phyloP scores from a whole-genome alignment of 2,888 invertebrate species.

The Elegia similella region DNA sequence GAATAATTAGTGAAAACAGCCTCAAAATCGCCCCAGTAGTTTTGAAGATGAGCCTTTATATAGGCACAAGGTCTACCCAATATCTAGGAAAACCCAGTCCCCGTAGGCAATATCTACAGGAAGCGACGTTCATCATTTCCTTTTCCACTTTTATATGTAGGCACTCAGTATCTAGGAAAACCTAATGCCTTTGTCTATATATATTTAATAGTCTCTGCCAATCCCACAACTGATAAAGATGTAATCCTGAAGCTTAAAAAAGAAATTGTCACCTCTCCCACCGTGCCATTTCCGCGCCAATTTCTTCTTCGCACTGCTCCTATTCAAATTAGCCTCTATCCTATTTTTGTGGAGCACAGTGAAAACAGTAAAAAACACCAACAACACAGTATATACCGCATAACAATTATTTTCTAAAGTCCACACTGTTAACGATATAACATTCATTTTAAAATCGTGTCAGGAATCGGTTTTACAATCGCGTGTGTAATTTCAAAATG shows the following conservation, averaged over 20 bases:
- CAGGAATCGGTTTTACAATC: not conserved
- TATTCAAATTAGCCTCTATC: conserved; percentile 50
- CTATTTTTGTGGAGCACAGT: conserved; percentile 67
- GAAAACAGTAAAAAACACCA: conserved; percentile 61
- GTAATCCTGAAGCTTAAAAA: not conserved
- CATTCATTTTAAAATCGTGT: conserved; percentile 53
- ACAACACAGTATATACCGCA: conserved; percentile 59
- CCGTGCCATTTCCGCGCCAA: conserved; percentile 42
- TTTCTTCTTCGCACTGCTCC: conserved; percentile 49
- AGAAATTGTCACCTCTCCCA: conserved; percentile 47
- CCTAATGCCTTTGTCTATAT: no score
- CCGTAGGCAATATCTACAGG: no score
- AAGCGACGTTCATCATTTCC: no score
- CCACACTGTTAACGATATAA: conserved; percentile 64
- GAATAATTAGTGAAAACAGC: no score
- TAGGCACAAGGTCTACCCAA: no score
- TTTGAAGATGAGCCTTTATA: no score
- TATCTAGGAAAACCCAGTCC: no score
- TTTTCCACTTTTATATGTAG: no score
- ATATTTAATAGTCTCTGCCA: no score
- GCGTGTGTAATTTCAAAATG: not conserved
- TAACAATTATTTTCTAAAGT: conserved; percentile 71
- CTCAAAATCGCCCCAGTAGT: no score
- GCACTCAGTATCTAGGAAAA: no score
- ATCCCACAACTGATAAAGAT: no score